These are phyloP conservation scores for Lacerta bilineata DNA, from an alignment of 2,797 vertebrate genomes.

Conservation along the genomic window DNA sequence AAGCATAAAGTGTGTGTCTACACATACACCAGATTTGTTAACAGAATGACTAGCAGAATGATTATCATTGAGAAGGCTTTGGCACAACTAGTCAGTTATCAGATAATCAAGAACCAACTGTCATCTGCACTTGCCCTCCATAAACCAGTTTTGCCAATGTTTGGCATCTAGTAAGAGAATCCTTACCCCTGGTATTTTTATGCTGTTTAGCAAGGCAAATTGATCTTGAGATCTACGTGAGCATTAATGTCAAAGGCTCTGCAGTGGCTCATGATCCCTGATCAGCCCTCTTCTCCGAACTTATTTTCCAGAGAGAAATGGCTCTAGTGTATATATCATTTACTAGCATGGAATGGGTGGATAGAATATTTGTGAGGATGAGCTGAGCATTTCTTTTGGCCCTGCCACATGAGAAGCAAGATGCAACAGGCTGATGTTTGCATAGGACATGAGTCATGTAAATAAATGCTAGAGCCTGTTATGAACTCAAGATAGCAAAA, in stretches of 20 bases:
- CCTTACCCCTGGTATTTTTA: accelerated
- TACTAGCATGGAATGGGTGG: background rate
- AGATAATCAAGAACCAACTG: background rate
- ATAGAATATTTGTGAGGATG: slow-evolving; percentile 32
- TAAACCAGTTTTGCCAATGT: background rate
- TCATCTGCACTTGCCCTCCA: background rate
- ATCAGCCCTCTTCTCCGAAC: background rate
- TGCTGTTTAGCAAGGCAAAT: background rate
- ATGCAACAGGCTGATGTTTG: slow-evolving; percentile 30
- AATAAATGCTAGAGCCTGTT: slow-evolving; percentile 62
- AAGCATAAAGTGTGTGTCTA: background rate
- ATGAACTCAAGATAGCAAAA: slow-evolving; percentile 56
- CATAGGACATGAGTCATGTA: slow-evolving; percentile 52
- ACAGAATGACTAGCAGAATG: background rate
- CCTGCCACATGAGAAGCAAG: slow-evolving; percentile 34
- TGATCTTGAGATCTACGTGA: background rate
- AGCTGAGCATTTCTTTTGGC: background rate
- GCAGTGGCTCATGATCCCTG: accelerated
- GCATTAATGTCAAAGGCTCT: slow-evolving; percentile 9
- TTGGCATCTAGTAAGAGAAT: background rate
- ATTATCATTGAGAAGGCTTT: background rate
- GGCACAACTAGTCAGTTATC: slow-evolving; percentile 9
- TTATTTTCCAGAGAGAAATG: background rate
- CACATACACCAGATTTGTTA: background rate
- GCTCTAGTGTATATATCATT: background rate